These are phyloP conservation scores for Ormyrus thymus DNA, from an alignment of 2,888 invertebrate genomes.

Conservation along the genomic window DNA sequence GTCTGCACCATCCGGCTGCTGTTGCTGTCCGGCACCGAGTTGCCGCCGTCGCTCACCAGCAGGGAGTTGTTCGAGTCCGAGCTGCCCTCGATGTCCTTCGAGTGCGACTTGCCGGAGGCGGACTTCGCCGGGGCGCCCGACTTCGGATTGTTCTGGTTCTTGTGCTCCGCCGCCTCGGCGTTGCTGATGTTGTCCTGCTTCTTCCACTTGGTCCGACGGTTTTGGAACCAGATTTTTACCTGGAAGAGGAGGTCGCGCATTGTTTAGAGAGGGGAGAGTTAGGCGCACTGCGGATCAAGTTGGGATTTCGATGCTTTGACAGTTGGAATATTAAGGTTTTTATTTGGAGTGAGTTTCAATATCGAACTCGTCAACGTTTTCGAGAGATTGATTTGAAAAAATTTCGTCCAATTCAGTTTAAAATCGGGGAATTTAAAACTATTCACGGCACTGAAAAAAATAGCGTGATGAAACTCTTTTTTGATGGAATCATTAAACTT, in stretches of 20 bases:
- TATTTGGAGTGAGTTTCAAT: too few species aligned
- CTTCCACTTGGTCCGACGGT: conserved; percentile 89
- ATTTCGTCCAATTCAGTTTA: too few species aligned
- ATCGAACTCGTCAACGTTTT: too few species aligned
- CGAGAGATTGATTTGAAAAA: too few species aligned
- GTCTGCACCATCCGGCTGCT: conserved; percentile 54
- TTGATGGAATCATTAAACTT: too few species aligned
- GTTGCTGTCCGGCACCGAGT: conserved; percentile 62
- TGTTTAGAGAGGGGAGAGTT: too few species aligned
- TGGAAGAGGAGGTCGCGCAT: conserved; percentile 73
- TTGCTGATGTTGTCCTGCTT: conserved; percentile 95
- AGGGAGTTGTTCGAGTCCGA: conserved; percentile 65
- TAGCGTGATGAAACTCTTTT: too few species aligned
- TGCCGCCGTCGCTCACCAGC: conserved; percentile 59
- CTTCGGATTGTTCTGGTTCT: conserved; percentile 75
- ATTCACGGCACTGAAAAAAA: too few species aligned
- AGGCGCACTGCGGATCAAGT: too few species aligned
- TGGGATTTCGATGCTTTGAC: too few species aligned
- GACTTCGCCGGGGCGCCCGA: conserved; percentile 27
- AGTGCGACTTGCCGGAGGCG: neutral
- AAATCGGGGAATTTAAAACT: too few species aligned
- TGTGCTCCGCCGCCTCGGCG: conserved; percentile 90
- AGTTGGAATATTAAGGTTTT: too few species aligned
- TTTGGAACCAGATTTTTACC: conserved; percentile 95
- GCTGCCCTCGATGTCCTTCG: conserved; percentile 59